Evolutionary conservation across 2,113 vertebrate species (phyloP), one percentile per base, ranked within the genome.

Genomic region (Pseudorhombus dupliciocellatus): DNA sequence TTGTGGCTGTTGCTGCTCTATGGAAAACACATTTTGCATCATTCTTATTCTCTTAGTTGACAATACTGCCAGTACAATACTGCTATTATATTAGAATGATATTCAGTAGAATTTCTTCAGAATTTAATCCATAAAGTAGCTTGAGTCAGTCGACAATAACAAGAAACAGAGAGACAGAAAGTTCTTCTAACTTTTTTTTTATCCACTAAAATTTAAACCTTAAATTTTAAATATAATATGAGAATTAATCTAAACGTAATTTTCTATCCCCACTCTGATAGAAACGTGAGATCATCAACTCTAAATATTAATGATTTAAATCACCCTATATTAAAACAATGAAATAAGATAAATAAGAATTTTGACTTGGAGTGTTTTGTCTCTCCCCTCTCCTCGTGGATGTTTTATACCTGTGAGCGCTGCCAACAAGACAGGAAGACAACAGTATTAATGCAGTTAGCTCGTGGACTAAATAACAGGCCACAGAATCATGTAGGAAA

Each of bases 401-500:
- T 46, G 42, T 16, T n/a, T n/a, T n/a, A n/a, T 46, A 15, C 12
- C 20, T 9, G 1, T 21, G 7, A 60, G 12, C 20, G 2, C 24
- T 44, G 66, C 16, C 44, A 53, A 26, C n/a, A 12, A 59, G 2
- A 52, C 20, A 57, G 34, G 34, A 21, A 18, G 16, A 37, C 2
- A 48, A 48, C 9, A n/a, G 18, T 25, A 20, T 31, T 31, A 31
- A 42, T 50, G 46, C 46, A 54, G 26, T 56, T 26, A 40, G 37
- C 22, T 11, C 14, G 50, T 46, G 7, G n/a, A 62, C 34, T 54
- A 31, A 22, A 22, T 44, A 11, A 12, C 34, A 37, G 34, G 34
- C 34, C 34, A 12, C 34, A 37, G 34, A 46, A 52, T n/a, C 16
- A n/a, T 53, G n/a, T 54, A 37, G 65, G 59, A 77, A 74, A 66